Evolutionary conservation across 64 coral and sea anemone species (phyloP).

Genomic region (Dendrophyllia cribrosa): DNA sequence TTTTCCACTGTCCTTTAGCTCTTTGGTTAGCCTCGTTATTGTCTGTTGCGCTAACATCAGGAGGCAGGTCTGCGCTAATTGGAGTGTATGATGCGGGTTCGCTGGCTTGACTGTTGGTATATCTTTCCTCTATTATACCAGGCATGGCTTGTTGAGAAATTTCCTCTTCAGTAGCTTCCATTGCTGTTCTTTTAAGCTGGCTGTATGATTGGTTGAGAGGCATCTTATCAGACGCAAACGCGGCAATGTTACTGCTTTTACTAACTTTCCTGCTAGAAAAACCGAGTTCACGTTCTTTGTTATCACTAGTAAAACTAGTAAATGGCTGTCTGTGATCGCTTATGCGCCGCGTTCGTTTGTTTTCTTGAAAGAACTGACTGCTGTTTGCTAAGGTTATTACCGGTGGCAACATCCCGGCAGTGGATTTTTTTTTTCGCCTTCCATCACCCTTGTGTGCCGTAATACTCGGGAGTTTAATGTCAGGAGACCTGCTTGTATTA

Average conservation of each 20-base stretch:
- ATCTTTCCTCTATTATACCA: not conserved
- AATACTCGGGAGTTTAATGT: not conserved
- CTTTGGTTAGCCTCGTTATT: conserved; percentile 15
- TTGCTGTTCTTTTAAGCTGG: not conserved
- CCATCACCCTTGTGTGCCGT: not conserved
- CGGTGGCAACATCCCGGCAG: not conserved
- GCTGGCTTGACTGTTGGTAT: not conserved
- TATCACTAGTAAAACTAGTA: not conserved
- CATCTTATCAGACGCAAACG: not conserved
- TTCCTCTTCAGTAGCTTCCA: not conserved
- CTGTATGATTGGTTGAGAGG: not conserved
- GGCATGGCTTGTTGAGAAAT: not conserved
- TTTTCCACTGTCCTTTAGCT: conserved; percentile 69
- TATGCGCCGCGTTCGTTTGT: not conserved
- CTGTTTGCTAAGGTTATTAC: conserved; percentile 31
- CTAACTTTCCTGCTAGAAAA: not conserved
- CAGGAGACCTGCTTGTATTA: conserved; percentile 5
- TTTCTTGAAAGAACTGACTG: conserved; percentile 22
- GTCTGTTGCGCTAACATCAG: conserved; percentile 52
- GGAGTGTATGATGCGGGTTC: not conserved
- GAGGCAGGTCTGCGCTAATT: not conserved
- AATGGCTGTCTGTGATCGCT: not conserved
- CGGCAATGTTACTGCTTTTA: not conserved
- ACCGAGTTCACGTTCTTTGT: not conserved
- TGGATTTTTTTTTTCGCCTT: conserved; percentile 5